Evolutionary conservation across 2,888 invertebrate species (phyloP), one percentile per base, ranked within the genome.

Genomic region (Tuta absoluta): DNA sequence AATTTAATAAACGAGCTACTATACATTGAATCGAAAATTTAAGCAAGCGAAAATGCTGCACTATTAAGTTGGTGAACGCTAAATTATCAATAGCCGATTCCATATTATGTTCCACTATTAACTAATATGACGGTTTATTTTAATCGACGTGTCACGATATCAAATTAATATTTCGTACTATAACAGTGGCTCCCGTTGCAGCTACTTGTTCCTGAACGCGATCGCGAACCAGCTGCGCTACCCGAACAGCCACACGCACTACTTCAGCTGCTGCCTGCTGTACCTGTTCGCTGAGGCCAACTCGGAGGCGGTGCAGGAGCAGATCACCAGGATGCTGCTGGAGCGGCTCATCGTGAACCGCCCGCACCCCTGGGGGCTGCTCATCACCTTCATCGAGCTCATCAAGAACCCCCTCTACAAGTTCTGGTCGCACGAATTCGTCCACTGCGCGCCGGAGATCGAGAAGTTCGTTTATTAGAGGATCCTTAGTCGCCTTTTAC

Each of bases 241-340:
- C 89, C 99, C 99, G 12, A 99, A 99, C 90, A 99, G 98, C 80
- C 99, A 99, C 91, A 99, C 99, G 21, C 99, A 99, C 92, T 99
- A 99, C 92, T 99, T 99, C 93, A 99, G 99, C 79, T 99, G 99
- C 85, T 97, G 98, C 45, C 93, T 99, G 62, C 93, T 99, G 69
- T 99, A 99, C 86, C 92, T 99, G 74, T 99, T 99, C 89, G 97
- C 97, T 58, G 99, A 99, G 86, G 98, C 99, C 8, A 98, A 99
- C 81, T 96, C 97, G 0, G 98, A 99, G 87, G 98, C 98, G 7
- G 98, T 99, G 67, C 99, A 99, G 75, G 99, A 99, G 86, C 99
- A 99, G 86, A 99, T 99, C 63, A 99, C 98, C 0, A 92, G 99
- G 78, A 99, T 99, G 74, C 92, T 99, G 63, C 93, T 99, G 66